Base-by-base conservation (phyloP, 2,888 invertebrate species). In the Rhaphigaster nebulosa region DNA sequence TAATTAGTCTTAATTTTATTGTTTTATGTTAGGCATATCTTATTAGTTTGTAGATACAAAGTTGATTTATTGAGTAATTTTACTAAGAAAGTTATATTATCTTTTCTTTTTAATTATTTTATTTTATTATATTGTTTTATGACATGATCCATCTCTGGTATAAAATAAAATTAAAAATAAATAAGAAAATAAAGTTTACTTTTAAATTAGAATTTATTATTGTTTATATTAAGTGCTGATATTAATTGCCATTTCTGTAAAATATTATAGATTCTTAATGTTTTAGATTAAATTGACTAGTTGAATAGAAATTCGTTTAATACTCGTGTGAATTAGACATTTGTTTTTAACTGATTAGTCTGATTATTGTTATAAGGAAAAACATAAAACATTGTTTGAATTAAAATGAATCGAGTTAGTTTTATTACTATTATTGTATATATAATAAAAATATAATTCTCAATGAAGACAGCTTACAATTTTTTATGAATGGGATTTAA, bases 291-390 rank as follows among this genome's bases (percentile, higher is more conserved):
- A 34, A 18, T 38, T 38, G 34, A 15, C 38, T 38, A 76, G 34
- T 34, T 76, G 38, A 38, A 20, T 76, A 76, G 18, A 29, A 38
- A 34, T 76, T 20, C 1, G 38, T 76, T 38, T 76, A 76, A 76
- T 38, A 76, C 1, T 76, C 5, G 1, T 38, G 4, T 38, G 34
- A 18, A 76, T 76, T 4, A 18, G 38, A 10, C 38, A 76, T 38
- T 76, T 76, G 38, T 38, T 76, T 76, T 34, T 38, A 76, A 38
- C 38, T 76, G 20, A 76, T 76, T 76, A 76, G 70, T 76, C 34
- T 76, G 70, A 76, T 38, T 65, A 65, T 38, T 76, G 34, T 76
- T 76, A 76, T 76, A 20, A 76, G 20, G 70, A 76, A 76, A 38
- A 76, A 38, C 29, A 60, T 60, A 13, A 76, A 76, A 76, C 15